phyloP scores from a whole-genome alignment of 1,140 invertebrate species.

The Drosophila truncata region DNA sequence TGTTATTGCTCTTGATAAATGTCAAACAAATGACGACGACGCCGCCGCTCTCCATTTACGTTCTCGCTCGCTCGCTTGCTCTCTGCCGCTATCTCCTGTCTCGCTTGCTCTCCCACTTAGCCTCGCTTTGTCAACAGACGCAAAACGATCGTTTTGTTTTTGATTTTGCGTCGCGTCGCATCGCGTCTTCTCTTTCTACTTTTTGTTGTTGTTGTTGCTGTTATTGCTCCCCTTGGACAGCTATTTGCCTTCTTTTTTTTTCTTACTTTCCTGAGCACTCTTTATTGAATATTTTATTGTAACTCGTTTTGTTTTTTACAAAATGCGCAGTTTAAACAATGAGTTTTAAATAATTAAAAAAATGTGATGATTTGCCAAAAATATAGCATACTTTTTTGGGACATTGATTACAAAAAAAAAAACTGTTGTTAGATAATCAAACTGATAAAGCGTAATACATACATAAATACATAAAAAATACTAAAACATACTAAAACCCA shows the following conservation, averaged over 20 bases:
- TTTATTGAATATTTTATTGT: conserved; percentile 38
- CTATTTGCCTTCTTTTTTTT: neutral
- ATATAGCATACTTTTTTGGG: conserved; percentile 11
- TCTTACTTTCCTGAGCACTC: conserved; percentile 13
- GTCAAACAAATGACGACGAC: conserved; percentile 53
- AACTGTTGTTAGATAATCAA: neutral
- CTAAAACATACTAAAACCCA: neutral
- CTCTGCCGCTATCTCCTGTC: conserved; percentile 11
- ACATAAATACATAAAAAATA: neutral
- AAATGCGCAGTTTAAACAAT: conserved; percentile 38
- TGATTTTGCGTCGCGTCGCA: conserved; percentile 46
- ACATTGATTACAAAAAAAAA: neutral
- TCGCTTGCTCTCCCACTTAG: neutral
- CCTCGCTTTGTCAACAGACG: conserved; percentile 60
- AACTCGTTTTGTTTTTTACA: conserved; percentile 22
- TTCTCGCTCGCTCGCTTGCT: neutral
- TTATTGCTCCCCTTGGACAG: neutral
- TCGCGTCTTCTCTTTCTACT: conserved; percentile 21
- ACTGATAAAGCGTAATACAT: neutral
- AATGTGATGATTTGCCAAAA: neutral
- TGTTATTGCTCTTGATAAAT: conserved; percentile 47
- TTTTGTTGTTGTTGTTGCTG: neutral
- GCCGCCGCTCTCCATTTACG: neutral
- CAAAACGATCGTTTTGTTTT: conserved; percentile 58
- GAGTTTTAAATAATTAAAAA: neutral